Conservation (phyloP, 2,888 invertebrate genomes). For the Orchesella flavescens region DNA sequence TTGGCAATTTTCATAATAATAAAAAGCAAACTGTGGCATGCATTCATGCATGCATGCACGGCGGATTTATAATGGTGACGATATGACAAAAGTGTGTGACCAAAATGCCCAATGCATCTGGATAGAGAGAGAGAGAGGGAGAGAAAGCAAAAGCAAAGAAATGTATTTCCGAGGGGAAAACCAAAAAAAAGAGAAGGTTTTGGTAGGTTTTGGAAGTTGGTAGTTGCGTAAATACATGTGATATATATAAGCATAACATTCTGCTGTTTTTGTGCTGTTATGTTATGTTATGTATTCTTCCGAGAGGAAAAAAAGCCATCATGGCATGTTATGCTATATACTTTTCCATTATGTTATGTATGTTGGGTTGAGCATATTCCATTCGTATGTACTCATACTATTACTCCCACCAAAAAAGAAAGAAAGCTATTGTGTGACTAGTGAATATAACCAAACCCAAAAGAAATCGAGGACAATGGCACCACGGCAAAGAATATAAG, state of each 20-base stretch:
- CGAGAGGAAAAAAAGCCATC: not conserved
- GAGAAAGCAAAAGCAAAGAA: conserved; percentile 11
- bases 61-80: conserved; percentile 44
- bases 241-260: too few species aligned
- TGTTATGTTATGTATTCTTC: conserved; percentile 6
- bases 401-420: conserved; percentile 2
- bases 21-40: conserved; percentile 31
- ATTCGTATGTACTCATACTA: not conserved
- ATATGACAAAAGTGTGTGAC: conserved; percentile 54
- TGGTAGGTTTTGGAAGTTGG: too few species aligned
- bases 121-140: not conserved
- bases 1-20: conserved; percentile 24
- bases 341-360: conserved; percentile 11
- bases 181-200: conserved; percentile 17
- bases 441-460: not conserved
- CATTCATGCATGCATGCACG: conserved; percentile 37
- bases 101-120: conserved; percentile 49
- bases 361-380: too few species aligned
- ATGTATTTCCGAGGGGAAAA: conserved; percentile 19
- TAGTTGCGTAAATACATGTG: too few species aligned
- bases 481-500: too few species aligned
- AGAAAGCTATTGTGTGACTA: too few species aligned
- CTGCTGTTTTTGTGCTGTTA: too few species aligned
- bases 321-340: not conserved
- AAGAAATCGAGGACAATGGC: conserved; percentile 43